These are phyloP conservation scores for Cyphotilapia sp. DNA, from an alignment of 2,113 vertebrate species.

Conservation along the genomic window DNA sequence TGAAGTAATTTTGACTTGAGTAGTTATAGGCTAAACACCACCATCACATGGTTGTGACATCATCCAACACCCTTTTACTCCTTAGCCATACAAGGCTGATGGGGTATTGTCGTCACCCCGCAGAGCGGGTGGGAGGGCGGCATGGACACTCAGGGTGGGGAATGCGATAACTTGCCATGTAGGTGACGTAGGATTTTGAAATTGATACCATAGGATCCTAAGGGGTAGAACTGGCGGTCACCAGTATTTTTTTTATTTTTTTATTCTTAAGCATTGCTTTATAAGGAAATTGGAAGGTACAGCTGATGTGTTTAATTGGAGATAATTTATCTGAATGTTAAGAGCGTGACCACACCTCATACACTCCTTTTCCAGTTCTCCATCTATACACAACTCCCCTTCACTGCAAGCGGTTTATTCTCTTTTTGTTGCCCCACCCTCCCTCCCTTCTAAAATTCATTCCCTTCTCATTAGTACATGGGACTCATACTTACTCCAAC, in stretches of 20 bases:
- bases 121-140: not conserved
- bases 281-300: not conserved
- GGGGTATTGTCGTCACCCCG: not conserved
- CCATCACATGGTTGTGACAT: not conserved
- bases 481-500: not conserved
- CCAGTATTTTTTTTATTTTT: not conserved
- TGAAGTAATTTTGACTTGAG: not conserved
- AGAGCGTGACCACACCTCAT: not conserved
- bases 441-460: not conserved
- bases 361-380: not conserved
- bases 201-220: not conserved
- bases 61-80: not conserved
- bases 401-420: not conserved
- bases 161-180: not conserved
- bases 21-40: not conserved
- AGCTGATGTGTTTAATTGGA: not conserved
- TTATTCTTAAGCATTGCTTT: not conserved
- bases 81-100: not conserved
- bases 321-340: not conserved
- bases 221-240: not conserved
- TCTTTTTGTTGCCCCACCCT: not conserved
- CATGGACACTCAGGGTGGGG: not conserved
- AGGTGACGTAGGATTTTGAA: not conserved
- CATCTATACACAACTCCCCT: not conserved
- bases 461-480: not conserved